Percentiles rank a stretch among this genome's conserved stretches.
Evolutionary conservation across 1,140 invertebrate genomes (phyloP).

Genomic region (Cydia strobilella): DNA sequence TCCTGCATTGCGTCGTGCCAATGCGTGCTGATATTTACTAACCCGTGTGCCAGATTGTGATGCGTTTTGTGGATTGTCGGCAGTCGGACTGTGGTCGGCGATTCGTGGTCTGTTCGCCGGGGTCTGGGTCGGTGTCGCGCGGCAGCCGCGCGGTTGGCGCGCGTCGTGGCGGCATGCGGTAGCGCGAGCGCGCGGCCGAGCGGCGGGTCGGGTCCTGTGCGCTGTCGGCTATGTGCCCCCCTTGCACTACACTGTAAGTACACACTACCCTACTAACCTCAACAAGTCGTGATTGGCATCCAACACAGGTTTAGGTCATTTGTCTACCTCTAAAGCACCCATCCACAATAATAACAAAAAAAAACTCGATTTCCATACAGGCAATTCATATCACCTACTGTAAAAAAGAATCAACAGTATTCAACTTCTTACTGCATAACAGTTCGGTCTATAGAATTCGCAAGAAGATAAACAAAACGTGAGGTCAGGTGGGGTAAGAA

Average conservation of each 20-base stretch:
- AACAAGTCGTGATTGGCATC: background rate
- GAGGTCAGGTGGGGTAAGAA: too few species aligned
- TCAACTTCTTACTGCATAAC: too few species aligned
- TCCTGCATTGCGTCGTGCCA: slow-evolving; percentile 40
- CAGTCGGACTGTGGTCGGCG: slow-evolving; percentile 72
- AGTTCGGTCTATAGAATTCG: too few species aligned
- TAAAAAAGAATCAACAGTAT: too few species aligned
- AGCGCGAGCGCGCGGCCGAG: slow-evolving; percentile 74
- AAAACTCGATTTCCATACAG: too few species aligned
- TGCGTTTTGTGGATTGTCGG: slow-evolving; percentile 58
- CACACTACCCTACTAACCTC: slow-evolving; percentile 34
- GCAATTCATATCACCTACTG: too few species aligned
- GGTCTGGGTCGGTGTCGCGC: slow-evolving; percentile 40
- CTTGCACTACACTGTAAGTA: slow-evolving; percentile 79
- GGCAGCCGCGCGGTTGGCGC: slow-evolving; percentile 44
- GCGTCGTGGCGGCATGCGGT: slow-evolving; percentile 68
- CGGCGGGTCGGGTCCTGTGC: slow-evolving; percentile 71
- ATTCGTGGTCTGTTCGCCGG: slow-evolving; percentile 52
- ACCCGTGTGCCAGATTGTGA: slow-evolving; percentile 34
- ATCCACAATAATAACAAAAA: too few species aligned
- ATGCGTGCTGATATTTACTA: slow-evolving; percentile 49
- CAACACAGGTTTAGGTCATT: background rate
- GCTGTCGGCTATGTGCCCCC: slow-evolving; percentile 79
- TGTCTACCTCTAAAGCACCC: too few species aligned
- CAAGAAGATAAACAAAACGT: too few species aligned